Conservation (phyloP, 1,140 invertebrate genomes). For the Triops cancriformis region DNA sequence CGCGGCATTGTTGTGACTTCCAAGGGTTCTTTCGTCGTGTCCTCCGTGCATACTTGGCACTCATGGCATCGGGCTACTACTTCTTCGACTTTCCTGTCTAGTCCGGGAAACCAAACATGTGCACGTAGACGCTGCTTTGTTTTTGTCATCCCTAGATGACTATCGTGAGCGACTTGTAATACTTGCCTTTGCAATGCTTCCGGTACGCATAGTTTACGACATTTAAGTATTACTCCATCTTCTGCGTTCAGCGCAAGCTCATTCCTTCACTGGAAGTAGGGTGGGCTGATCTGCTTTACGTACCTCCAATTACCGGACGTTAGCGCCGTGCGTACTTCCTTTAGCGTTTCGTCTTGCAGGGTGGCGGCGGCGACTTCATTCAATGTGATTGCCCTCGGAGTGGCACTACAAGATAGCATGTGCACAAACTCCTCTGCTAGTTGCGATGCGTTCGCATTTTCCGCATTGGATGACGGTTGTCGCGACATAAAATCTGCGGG, state of each 20-base stretch:
- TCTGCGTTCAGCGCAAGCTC: not conserved
- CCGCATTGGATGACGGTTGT: too few species aligned
- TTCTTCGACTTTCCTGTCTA: slow-evolving; percentile 34
- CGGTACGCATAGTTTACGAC: slow-evolving; percentile 31
- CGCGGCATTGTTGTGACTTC: too few species aligned
- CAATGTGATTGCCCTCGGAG: too few species aligned
- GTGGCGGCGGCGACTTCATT: too few species aligned
- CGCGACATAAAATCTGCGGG: too few species aligned
- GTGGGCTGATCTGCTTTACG: not conserved
- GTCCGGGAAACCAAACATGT: slow-evolving; percentile 35
- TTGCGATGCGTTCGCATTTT: too few species aligned
- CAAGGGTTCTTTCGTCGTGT: too few species aligned
- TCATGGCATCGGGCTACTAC: slow-evolving; percentile 32
- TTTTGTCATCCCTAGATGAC: slow-evolving; percentile 30
- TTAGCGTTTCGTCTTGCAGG: too few species aligned
- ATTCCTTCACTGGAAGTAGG: not conserved
- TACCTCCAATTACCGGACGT: too few species aligned
- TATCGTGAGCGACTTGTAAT: slow-evolving; percentile 30
- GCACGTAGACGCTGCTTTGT: slow-evolving; percentile 34
- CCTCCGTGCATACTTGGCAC: slow-evolving; percentile 30
- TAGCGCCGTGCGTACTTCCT: too few species aligned
- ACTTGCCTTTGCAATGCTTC: slow-evolving; percentile 27
- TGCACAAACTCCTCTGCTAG: too few species aligned
- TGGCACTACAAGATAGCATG: too few species aligned
- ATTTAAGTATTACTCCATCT: slow-evolving; percentile 27